A percentile compares a stretch with the other conserved stretches of the same genome.
phyloP scores from a whole-genome alignment of 1,140 invertebrate species.

The Andricus grossulariae region DNA sequence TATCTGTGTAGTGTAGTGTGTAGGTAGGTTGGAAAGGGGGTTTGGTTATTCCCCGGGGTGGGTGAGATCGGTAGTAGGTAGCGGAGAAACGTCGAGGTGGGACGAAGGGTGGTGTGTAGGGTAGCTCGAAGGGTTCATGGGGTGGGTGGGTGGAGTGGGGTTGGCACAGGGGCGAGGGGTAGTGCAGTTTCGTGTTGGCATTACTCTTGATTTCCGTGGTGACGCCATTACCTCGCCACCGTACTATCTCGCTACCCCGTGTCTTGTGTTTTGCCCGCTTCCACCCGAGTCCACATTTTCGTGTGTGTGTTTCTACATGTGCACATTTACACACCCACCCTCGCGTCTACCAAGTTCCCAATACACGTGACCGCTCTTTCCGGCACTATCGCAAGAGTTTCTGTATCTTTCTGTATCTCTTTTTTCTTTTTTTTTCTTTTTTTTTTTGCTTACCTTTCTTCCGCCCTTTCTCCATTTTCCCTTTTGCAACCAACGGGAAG shows the following conservation, averaged over 20 bases:
- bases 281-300: not conserved
- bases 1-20: conserved; percentile 9
- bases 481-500: not conserved
- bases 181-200: conserved; percentile 77
- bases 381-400: not conserved
- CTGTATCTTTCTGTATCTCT: not conserved
- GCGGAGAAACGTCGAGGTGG: conserved; percentile 56
- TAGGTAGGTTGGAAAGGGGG: conserved; percentile 53
- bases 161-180: conserved; percentile 71
- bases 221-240: conserved; percentile 70
- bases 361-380: conserved; percentile 12
- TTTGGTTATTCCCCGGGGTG: conserved; percentile 66
- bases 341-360: not conserved
- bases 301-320: not conserved
- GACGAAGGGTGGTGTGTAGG: conserved; percentile 52
- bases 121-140: conserved; percentile 49
- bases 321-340: not conserved
- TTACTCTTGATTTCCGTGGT: conserved; percentile 76
- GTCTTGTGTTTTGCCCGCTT: conserved; percentile 51
- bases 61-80: conserved; percentile 63
- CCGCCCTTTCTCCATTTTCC: conserved; percentile 35
- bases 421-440: conserved; percentile 38
- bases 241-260: conserved; percentile 54
- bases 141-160: conserved; percentile 51
- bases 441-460: conserved; percentile 18